Percentiles rank a stretch among this genome's conserved stretches.
Conservation (phyloP, 2,797 vertebrate species). For the Pseudochirops cupreus region DNA sequence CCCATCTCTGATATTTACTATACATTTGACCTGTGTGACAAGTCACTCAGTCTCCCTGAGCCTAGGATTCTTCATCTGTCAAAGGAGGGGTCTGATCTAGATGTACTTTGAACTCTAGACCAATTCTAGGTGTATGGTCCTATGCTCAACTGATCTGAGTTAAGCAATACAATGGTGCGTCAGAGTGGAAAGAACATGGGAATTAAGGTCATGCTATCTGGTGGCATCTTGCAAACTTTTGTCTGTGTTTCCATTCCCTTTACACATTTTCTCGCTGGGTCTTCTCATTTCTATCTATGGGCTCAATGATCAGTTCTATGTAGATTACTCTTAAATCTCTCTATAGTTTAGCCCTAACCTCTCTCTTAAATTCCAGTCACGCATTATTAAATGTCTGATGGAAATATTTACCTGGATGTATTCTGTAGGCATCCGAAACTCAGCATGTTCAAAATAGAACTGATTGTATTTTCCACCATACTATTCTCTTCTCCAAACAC, state of each 20-base stretch:
- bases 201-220: not conserved
- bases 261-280: not conserved
- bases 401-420: not conserved
- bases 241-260: not conserved
- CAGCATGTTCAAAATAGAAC: not conserved
- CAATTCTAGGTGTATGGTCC: not conserved
- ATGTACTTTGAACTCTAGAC: not conserved
- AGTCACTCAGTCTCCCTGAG: not conserved
- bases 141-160: not conserved
- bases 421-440: not conserved
- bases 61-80: not conserved
- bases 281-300: not conserved
- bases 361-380: too few relatives aligned
- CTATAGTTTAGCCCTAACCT: not conserved
- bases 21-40: not conserved
- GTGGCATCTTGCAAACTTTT: not conserved
- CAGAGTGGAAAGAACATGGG: not conserved
- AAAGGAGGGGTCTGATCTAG: not conserved
- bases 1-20: not conserved
- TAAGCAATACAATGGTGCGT: not conserved
- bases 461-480: not conserved
- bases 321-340: not conserved
- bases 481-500: not conserved
- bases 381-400: not conserved
- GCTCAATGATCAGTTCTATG: not conserved